phyloP scores from a whole-genome alignment of 2,888 invertebrate species.

The Lamellibrachia columna region DNA sequence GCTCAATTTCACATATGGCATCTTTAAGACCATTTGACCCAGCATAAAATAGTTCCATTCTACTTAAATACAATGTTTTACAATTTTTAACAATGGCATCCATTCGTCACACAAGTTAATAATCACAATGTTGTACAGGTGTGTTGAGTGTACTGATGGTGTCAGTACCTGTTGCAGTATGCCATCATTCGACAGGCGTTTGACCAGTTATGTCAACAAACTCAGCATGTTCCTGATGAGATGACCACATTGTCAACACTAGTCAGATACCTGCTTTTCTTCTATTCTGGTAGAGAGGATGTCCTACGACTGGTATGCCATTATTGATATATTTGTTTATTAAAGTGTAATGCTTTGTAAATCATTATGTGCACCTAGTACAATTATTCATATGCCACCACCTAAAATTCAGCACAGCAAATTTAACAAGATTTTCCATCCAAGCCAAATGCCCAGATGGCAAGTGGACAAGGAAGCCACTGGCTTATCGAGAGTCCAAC shows the following conservation, averaged over 20 bases:
- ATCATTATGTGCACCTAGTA: background rate
- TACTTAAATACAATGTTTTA: no score
- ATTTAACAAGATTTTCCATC: background rate
- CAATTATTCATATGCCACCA: background rate
- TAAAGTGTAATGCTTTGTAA: background rate
- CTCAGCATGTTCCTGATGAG: constrained; percentile 17
- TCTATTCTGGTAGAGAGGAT: constrained; percentile 78
- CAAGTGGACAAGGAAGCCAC: no score
- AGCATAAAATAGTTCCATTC: no score
- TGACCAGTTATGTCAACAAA: constrained; percentile 68
- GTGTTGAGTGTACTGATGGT: no score
- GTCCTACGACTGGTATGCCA: constrained; percentile 72
- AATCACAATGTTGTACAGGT: no score
- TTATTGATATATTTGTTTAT: background rate
- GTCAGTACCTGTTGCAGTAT: constrained; percentile 69
- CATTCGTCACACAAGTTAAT: no score
- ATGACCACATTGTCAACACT: constrained; percentile 68
- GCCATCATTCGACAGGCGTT: constrained; percentile 76
- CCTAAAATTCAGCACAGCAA: background rate
- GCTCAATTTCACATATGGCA: no score
- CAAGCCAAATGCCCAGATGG: background rate
- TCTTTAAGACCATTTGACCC: no score
- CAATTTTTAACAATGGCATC: no score
- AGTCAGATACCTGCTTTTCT: constrained; percentile 78
- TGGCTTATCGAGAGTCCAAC: no score